Conservation (phyloP, 2,797 vertebrate species). For the Vireo griseus region DNA sequence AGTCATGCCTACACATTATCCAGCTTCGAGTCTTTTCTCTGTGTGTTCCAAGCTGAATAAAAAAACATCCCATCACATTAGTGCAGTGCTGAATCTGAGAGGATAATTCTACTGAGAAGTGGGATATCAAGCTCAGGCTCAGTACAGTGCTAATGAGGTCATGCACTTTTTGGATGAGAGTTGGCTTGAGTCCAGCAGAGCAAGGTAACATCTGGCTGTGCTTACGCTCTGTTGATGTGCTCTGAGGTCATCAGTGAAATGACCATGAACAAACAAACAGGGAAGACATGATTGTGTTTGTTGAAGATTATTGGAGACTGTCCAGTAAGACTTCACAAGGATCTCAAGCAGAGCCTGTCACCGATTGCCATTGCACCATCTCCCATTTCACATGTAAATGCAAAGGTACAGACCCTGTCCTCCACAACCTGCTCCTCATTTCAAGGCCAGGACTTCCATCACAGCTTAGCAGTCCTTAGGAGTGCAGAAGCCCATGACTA, state of each 20-base stretch:
- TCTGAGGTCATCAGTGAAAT: not conserved
- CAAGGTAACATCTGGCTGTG: not conserved
- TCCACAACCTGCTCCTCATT: not conserved
- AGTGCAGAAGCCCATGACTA: fast-evolving
- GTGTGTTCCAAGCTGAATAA: not conserved
- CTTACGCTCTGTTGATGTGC: fast-evolving
- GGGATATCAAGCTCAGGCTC: not conserved
- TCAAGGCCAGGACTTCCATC: not conserved
- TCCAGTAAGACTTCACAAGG: not conserved
- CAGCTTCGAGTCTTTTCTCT: not conserved
- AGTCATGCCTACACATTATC: not conserved
- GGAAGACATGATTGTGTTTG: not conserved
- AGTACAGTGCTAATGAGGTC: not conserved
- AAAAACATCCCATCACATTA: not conserved
- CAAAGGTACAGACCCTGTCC: not conserved
- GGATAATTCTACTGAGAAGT: not conserved
- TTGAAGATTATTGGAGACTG: not conserved
- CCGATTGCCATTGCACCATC: not conserved
- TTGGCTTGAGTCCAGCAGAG: not conserved
- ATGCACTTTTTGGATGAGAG: not conserved
- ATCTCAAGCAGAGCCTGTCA: not conserved
- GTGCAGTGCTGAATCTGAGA: not conserved
- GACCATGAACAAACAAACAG: not conserved
- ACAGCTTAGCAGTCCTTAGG: not conserved
- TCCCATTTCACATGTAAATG: not conserved